phyloP scores from a whole-genome alignment of 2,888 invertebrate genomes.

The Chironomus tentans region DNA sequence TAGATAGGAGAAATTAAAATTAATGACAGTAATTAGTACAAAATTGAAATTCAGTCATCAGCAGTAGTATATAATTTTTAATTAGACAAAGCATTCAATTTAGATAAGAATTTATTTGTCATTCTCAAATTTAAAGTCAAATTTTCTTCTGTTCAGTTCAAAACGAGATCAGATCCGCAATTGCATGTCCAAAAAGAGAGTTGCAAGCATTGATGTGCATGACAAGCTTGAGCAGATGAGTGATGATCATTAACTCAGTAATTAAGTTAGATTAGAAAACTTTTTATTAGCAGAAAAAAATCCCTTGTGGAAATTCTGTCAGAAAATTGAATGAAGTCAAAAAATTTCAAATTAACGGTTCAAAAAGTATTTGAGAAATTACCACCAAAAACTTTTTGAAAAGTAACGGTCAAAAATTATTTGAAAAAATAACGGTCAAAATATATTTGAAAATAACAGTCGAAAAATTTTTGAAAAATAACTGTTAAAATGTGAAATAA shows the following conservation, averaged over 20 bases:
- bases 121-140: background rate
- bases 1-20: background rate
- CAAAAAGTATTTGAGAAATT: too few relatives aligned
- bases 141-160: background rate
- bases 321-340: background rate
- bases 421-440: too few relatives aligned
- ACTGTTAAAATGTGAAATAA: too few relatives aligned
- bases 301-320: background rate
- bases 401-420: too few relatives aligned
- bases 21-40: background rate
- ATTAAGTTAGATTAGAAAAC: too few relatives aligned
- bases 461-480: too few relatives aligned
- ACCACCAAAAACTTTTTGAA: too few relatives aligned
- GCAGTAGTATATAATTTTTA: background rate
- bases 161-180: background rate
- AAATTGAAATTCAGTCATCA: slow-evolving; percentile 1
- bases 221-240: too few relatives aligned
- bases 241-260: too few relatives aligned
- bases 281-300: background rate
- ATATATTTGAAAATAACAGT: too few relatives aligned
- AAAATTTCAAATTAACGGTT: too few relatives aligned
- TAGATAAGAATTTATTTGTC: background rate
- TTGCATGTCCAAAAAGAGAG: background rate
- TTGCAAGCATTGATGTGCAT: background rate
- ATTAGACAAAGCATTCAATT: background rate